Evolutionary conservation across 2,888 invertebrate genomes (phyloP).

Genomic region (Meteorus cinctellus): DNA sequence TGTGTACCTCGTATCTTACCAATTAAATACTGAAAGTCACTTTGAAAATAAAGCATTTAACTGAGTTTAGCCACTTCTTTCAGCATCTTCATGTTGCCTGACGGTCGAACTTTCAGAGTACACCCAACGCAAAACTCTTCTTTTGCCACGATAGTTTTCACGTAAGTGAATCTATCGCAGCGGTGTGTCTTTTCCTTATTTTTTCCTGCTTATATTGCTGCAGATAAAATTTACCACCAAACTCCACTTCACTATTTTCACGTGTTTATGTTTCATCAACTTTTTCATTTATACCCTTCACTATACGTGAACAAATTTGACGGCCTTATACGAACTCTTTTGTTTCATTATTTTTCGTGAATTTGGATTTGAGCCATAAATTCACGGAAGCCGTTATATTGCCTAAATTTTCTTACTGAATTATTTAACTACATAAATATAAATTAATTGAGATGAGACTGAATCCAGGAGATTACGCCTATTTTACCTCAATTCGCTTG

Average conservation of each 20-base stretch:
- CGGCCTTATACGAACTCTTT: background rate
- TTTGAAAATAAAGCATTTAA: slow-evolving; percentile 4
- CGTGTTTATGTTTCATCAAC: background rate
- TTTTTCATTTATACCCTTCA: slow-evolving; percentile 8
- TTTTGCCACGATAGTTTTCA: slow-evolving; percentile 19
- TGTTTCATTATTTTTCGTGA: background rate
- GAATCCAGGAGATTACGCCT: slow-evolving; percentile 30
- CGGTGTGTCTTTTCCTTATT: background rate
- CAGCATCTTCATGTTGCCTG: slow-evolving; percentile 5
- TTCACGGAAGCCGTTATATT: slow-evolving; percentile 20
- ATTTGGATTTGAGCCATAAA: slow-evolving; percentile 40
- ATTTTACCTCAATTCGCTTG: slow-evolving; percentile 20
- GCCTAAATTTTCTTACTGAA: slow-evolving; percentile 17
- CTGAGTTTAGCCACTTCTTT: slow-evolving; percentile 18
- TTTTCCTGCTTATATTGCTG: background rate
- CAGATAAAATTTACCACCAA: slow-evolving; percentile 16
- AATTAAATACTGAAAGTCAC: slow-evolving; percentile 6
- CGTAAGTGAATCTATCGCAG: slow-evolving; percentile 20
- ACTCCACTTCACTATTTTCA: slow-evolving; percentile 15
- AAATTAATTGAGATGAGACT: slow-evolving; percentile 41
- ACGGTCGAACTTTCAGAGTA: slow-evolving; percentile 28
- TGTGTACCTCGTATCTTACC: background rate
- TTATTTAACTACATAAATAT: slow-evolving; percentile 31
- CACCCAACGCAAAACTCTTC: slow-evolving; percentile 18
- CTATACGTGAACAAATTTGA: background rate